These are phyloP conservation scores for Sarcophaga peregrina DNA, from an alignment of 1,140 invertebrate genomes.

Conservation along the genomic window DNA sequence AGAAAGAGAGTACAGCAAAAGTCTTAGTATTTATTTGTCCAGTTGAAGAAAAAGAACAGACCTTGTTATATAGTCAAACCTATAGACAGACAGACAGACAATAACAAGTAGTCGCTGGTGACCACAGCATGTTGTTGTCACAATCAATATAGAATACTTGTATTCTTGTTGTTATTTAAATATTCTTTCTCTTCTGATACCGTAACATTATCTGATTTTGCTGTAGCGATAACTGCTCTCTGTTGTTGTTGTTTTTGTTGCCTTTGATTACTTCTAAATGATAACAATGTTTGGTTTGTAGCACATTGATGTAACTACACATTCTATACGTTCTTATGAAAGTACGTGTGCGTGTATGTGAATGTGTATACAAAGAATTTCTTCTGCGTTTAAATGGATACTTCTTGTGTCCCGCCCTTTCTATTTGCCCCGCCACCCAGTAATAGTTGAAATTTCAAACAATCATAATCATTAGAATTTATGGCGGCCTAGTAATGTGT, in stretches of 20 bases:
- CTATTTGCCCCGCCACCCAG: no score
- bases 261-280: not conserved
- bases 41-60: no score
- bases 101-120: not conserved
- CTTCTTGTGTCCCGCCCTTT: not conserved
- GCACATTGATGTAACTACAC: no score
- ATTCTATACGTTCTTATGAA: no score
- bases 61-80: no score
- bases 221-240: not conserved
- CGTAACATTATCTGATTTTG: not conserved
- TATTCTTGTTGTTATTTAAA: no score
- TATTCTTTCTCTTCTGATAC: not conserved
- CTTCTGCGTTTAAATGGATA: not conserved
- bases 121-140: no score
- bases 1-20: no score
- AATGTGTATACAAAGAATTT: not conserved
- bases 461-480: constrained; percentile 4
- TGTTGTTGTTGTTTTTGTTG: not conserved
- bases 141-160: no score
- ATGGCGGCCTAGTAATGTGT: constrained; percentile 20
- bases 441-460: not conserved
- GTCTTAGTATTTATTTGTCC: no score
- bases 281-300: not conserved
- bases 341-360: no score
- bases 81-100: not conserved